Evolutionary conservation across 2,797 vertebrate genomes (phyloP).

Genomic region (Yasuhikotakia modesta): DNA sequence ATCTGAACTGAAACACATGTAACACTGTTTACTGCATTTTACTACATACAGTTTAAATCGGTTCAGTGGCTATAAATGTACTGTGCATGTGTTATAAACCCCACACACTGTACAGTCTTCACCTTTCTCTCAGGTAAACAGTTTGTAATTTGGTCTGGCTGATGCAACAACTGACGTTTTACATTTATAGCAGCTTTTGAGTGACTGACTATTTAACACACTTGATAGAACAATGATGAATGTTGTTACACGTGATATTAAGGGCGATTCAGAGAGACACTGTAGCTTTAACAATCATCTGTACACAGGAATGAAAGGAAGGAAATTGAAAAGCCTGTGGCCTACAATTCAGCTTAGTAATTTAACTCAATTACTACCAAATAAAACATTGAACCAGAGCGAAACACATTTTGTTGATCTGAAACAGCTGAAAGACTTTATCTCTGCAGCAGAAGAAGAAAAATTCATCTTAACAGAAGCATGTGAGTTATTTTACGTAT

Average conservation of each 20-base stretch:
- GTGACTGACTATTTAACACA: constrained; percentile 16
- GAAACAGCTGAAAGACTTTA: too few species aligned
- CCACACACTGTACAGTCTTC: not conserved
- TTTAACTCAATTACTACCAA: constrained; percentile 22
- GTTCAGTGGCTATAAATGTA: too few species aligned
- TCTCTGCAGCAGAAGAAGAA: too few species aligned
- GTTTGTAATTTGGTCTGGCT: constrained; percentile 63
- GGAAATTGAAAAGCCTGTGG: not conserved
- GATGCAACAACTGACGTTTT: constrained; percentile 53
- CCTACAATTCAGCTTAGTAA: not conserved
- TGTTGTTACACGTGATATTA: constrained; percentile 15
- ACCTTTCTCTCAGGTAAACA: not conserved
- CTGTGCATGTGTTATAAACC: constrained; percentile 17
- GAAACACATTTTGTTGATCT: too few species aligned
- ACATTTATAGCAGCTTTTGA: constrained; percentile 13
- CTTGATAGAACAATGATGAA: constrained; percentile 37
- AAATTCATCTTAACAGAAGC: too few species aligned
- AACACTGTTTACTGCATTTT: constrained; percentile 11
- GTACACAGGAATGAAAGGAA: not conserved
- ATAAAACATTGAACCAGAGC: constrained; percentile 3
- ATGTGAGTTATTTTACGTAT: too few species aligned
- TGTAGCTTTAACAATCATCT: constrained; percentile 7
- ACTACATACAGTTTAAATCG: too few species aligned
- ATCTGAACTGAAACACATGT: not conserved
- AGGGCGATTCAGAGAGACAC: constrained; percentile 35